Base-by-base conservation (phyloP, 1,140 invertebrate genomes). In the Mercenaria mercenaria region DNA sequence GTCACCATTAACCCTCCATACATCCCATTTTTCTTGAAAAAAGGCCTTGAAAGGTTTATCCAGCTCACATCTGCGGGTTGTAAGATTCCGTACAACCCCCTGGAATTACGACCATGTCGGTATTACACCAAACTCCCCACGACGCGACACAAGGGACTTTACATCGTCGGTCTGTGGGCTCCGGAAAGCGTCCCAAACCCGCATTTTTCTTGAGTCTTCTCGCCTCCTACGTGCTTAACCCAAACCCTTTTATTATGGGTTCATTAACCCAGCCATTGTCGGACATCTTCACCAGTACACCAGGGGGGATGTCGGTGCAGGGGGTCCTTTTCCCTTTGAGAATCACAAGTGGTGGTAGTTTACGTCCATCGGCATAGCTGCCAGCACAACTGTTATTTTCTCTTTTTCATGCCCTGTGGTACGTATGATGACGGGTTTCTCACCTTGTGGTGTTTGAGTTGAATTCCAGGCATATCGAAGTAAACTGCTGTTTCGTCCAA, bases 311-410 rank as follows among this genome's bases (percentile, higher is more conserved):
- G 23, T 59, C 52, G 52, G 52, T 4, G 4, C 8, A 6, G 52
- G 52, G 52, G 10, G 10, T 59, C 52, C 10, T 59, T 59, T 59
- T 59, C 20, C 52, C 52, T 59, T 74, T 52, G 1, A 89, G 8
- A 47, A 50, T 43, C 11, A 77, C 88, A 0, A 84, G 39, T 11
- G 81, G 81, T 1, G 80, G 50, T 32, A 89, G 26, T 64, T 83
- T 83, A 3, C 41, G 72, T 6, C 80, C 67, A 34, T 83, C 80
- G 20, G 72, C 52, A 69, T 34, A 11, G 69, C 64, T 6, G 50
- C 69, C 3, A 89, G 23, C 0, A 43, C 56, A 34, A 89, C 67
- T 2, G 87, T 88, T 23, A 83, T 13, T 59, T 59, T 59, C 52
- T 59, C 52, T 59, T 59, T 59, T 59, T 59, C 23, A n/a, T 59